These are phyloP conservation scores for Agapornis roseicollis DNA, from an alignment of 2,113 vertebrate species.

Conservation along the genomic window DNA sequence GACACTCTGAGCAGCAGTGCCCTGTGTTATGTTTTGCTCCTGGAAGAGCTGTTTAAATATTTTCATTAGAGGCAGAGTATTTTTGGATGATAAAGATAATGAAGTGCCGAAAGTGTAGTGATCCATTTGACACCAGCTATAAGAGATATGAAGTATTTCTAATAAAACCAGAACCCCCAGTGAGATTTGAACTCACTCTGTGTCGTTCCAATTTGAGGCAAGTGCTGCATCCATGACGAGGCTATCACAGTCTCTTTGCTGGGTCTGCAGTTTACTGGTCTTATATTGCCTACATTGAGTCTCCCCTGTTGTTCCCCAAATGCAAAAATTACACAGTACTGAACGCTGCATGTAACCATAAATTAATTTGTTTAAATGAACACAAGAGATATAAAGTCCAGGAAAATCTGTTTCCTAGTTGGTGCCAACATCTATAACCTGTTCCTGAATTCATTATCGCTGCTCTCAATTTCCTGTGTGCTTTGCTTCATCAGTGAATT, in stretches of 20 bases:
- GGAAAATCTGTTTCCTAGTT: constrained; percentile 12
- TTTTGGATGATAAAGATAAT: constrained; percentile 69
- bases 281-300: constrained; percentile 41
- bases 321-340: constrained; percentile 47
- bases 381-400: constrained; percentile 7
- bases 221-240: constrained; percentile 25
- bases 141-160: constrained; percentile 73
- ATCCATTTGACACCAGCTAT: constrained; percentile 70
- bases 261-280: constrained; percentile 52
- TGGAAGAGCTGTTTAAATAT: constrained; percentile 66
- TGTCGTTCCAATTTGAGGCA: constrained; percentile 47
- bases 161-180: constrained; percentile 63
- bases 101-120: constrained; percentile 63
- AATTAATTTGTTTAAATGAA: constrained; percentile 49
- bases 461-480: neutral
- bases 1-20: neutral
- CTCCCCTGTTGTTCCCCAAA: constrained; percentile 58
- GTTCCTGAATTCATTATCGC: constrained; percentile 2
- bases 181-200: constrained; percentile 60
- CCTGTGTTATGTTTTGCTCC: constrained; percentile 39
- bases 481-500: constrained; percentile 1
- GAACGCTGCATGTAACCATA: constrained; percentile 1
- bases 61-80: constrained; percentile 64
- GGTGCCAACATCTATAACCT: constrained; percentile 7
- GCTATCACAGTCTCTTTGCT: neutral